A percentile compares a stretch with the other conserved stretches of the same genome.
Evolutionary conservation across 2,113 vertebrate species (phyloP).

Genomic region (Thalassoma bifasciatum): DNA sequence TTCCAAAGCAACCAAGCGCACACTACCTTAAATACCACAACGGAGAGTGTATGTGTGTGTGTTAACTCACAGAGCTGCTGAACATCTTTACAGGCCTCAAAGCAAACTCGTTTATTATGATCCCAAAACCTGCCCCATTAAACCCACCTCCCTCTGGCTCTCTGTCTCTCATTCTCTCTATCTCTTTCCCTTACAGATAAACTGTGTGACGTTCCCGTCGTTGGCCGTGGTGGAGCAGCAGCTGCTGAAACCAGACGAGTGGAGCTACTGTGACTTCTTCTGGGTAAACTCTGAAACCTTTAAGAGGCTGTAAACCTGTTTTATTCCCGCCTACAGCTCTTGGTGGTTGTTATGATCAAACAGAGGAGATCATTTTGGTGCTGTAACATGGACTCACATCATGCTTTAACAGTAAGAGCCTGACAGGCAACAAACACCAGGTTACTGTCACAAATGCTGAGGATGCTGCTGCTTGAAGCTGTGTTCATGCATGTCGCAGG

Average conservation of each 20-base stretch:
- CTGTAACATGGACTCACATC: not conserved
- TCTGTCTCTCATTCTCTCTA: not conserved
- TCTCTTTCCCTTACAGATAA: constrained; percentile 83
- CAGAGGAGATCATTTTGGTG: not conserved
- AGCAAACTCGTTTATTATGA: constrained; percentile 15
- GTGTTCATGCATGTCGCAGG: no score
- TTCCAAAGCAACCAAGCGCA: constrained; percentile 49
- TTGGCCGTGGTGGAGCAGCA: constrained; percentile 91
- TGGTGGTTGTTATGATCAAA: not conserved
- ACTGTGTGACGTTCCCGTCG: constrained; percentile 95
- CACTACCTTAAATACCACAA: constrained; percentile 17
- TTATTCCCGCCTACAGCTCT: not conserved
- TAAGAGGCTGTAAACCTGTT: not conserved
- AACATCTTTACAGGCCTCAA: constrained; percentile 12
- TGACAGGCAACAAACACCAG: no score
- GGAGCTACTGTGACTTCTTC: constrained; percentile 99
- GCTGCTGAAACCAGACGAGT: constrained; percentile 94
- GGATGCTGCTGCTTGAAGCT: no score
- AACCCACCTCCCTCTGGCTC: constrained; percentile 3
- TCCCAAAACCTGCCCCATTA: constrained; percentile 2
- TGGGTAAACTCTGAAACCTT: constrained; percentile 88
- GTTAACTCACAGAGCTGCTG: constrained; percentile 1
- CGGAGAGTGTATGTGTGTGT: constrained; percentile 18
- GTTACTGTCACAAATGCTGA: no score
- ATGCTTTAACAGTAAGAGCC: not conserved